Evolutionary conservation across 2,797 vertebrate genomes (phyloP).

Genomic region (Anguilla obscura): DNA sequence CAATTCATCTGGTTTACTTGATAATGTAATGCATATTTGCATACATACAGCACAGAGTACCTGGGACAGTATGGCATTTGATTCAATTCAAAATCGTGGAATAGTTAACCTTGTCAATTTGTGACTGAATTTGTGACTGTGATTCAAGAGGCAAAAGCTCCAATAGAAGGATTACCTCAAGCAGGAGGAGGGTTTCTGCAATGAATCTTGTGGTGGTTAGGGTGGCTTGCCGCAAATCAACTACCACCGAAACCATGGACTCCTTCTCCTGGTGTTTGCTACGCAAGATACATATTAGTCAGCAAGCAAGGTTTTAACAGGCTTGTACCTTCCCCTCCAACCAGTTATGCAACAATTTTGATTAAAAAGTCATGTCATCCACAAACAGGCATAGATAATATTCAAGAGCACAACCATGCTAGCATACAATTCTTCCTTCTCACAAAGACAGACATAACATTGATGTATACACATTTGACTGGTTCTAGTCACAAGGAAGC

Average conservation of each 20-base stretch:
- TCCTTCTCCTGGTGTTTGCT: conserved; percentile 63
- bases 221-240: conserved; percentile 63
- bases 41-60: background rate
- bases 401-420: background rate
- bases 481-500: background rate
- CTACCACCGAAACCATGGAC: conserved; percentile 66
- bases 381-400: background rate
- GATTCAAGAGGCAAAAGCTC: background rate
- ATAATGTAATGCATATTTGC: background rate
- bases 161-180: conserved; percentile 65
- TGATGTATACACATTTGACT: background rate
- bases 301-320: background rate
- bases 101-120: background rate
- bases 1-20: background rate
- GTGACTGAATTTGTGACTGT: background rate
- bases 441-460: background rate
- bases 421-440: background rate
- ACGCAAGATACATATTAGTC: background rate
- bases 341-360: background rate
- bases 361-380: background rate
- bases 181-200: conserved; percentile 61
- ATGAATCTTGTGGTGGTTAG: conserved; percentile 53
- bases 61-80: background rate
- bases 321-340: background rate
- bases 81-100: background rate